Base-by-base conservation (phyloP, 2,113 vertebrate genomes). In the Tyto alba region DNA sequence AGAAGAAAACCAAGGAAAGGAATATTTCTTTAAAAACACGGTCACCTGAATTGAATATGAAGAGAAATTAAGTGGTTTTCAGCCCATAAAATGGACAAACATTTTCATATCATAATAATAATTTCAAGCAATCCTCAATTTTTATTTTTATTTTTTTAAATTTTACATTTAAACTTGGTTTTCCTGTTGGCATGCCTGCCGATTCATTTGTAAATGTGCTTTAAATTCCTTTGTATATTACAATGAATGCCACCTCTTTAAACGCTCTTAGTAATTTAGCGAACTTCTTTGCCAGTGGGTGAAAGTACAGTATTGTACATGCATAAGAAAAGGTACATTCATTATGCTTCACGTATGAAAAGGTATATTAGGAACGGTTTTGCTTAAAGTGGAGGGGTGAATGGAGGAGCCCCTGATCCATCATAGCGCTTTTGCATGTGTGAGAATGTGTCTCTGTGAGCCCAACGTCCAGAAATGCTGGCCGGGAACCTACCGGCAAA, bases 291-390 rank as follows among this genome's bases (percentile, higher is more conserved):
- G 93, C 94, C 95, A 96, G 89, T 96, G 96, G 95, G 95, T 97
- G 96, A 96, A 97, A 97, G 95, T 96, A 96, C 96, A 96, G 95
- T 97, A 96, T 97, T 97, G 94, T 97, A 96, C 95, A 38, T 95
- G 95, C 93, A 85, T 88, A 97, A 96, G 96, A 96, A 96, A 97
- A 97, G 96, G 95, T 96, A 96, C 96, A 96, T 95, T 97, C 96
- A 97, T 96, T 95, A 94, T 94, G 87, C 92, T 88, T 78, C 95
- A 96, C 64, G 84, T 96, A 92, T 96, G 93, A 91, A 97, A 96
- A 93, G 94, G 72, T 93, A 94, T 90, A 93, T 93, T 93, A 97
- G 75, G 92, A 95, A 95, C 95, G 93, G 75, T 91, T 95, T 95
- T 90, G 71, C 85, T 97, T 96, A 90, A 91, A 96, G 87, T 87